These are phyloP conservation scores for Beris morrisii DNA, from an alignment of 2,888 invertebrate genomes.

Conservation along the genomic window DNA sequence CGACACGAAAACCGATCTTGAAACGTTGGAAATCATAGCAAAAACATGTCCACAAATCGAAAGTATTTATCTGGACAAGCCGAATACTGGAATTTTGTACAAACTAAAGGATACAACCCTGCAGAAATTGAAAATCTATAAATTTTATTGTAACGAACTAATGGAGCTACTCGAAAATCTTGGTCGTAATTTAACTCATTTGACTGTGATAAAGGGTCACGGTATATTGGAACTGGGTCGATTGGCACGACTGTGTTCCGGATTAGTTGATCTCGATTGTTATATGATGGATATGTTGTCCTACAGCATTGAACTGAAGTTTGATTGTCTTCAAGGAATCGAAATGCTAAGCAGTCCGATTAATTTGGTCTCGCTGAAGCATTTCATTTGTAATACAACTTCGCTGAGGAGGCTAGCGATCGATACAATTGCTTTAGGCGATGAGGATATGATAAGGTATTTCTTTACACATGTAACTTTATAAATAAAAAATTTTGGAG, in stretches of 20 bases:
- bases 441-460: constrained; percentile 67
- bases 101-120: constrained; percentile 56
- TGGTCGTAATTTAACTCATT: constrained; percentile 60
- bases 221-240: constrained; percentile 64
- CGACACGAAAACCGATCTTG: constrained; percentile 64
- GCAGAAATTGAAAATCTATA: constrained; percentile 64
- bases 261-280: constrained; percentile 65
- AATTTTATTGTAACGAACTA: constrained; percentile 65
- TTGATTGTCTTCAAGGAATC: constrained; percentile 65
- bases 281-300: constrained; percentile 67
- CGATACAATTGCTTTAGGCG: constrained; percentile 66
- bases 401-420: constrained; percentile 66
- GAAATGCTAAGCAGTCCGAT: constrained; percentile 70
- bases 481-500: too few species aligned
- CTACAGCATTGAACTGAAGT: constrained; percentile 61
- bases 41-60: constrained; percentile 65
- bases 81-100: constrained; percentile 61
- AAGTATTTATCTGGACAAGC: constrained; percentile 67
- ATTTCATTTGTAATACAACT: constrained; percentile 64
- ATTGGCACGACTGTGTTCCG: constrained; percentile 63
- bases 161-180: constrained; percentile 61
- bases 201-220: constrained; percentile 63
- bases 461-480: too few species aligned
- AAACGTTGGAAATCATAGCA: constrained; percentile 63
- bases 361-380: constrained; percentile 60